Base-by-base conservation (phyloP, 2,888 invertebrate genomes). In the Acrocyrtus sp. region DNA sequence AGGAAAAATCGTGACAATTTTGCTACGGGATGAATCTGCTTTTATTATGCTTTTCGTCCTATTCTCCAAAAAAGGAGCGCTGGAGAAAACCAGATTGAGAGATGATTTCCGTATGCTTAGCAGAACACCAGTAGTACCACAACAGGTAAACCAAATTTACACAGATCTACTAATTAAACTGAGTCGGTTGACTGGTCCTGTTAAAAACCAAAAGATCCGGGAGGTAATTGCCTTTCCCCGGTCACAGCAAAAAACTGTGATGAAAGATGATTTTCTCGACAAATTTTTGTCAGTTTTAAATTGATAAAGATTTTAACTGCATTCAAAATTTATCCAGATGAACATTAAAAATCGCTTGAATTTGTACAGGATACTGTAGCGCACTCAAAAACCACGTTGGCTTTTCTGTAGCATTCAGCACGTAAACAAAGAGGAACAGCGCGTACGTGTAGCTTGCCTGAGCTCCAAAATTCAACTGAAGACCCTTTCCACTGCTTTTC, bases 391-490 rank as follows among this genome's bases (percentile, higher is more conserved):
- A n/a, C n/a, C n/a, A n/a, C n/a, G n/a, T n/a, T 17, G 2, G 12
- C 12, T 2, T 47, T 19, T 3, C 21, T 47, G 47, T 26, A 26
- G 6, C 19, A 47, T 15, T 19, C 47, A 60, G 29, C 19, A 47
- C n/a, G 8, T 27, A 12, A 2, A 8, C 21, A 60, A 45, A 45
- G n/a, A n/a, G 8, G 45, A n/a, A 5, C 8, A 61, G 50, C 17
- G 48, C n/a, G 4, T 50, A 24, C 29, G 50, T 61, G 61, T 51
- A 62, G 8, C 63, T 43, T n/a, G 45, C 21, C 6, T 54, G 54
- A 63, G 45, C 63, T 53, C 63, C 47, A 54, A 54, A 63, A 54
- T 63, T 54, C 45, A 63, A 63, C 63, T 63, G 54, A 47, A 53
- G 41, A 17, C 22, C 47, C 53, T 15, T 45, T 26, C n/a, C n/a